Conservation (phyloP, 2,888 invertebrate species). For the Drosophila pseudotalamancana region DNA sequence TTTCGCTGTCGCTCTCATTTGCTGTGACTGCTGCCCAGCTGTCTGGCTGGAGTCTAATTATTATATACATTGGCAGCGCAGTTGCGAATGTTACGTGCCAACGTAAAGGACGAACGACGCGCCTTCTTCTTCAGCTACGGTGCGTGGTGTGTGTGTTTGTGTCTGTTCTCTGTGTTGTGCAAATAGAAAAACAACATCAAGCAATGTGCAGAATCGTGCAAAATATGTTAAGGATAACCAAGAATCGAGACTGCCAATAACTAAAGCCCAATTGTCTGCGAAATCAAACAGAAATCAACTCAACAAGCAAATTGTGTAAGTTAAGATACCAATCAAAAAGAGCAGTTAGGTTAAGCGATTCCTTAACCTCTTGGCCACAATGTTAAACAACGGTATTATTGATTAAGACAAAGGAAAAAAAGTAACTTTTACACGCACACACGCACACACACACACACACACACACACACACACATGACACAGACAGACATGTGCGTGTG, state of each 20-base stretch:
- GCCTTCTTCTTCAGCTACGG: conserved; percentile 21
- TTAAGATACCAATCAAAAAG: conserved; percentile 15
- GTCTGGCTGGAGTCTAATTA: conserved; percentile 56
- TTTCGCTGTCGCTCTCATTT: conserved; percentile 10
- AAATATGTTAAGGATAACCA: conserved; percentile 21
- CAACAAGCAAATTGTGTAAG: conserved; percentile 34
- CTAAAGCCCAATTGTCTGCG: neutral
- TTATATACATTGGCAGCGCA: conserved; percentile 66
- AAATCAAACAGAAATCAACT: conserved; percentile 1
- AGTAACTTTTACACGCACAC: conserved; percentile 19
- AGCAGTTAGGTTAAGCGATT: conserved; percentile 4
- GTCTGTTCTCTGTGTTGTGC: conserved; percentile 30
- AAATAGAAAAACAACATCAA: conserved; percentile 45
- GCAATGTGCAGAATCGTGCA: conserved; percentile 42
- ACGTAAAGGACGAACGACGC: conserved; percentile 63
- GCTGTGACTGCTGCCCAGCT: conserved; percentile 51
- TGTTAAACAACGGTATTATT: conserved; percentile 48
- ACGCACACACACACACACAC: conserved; percentile 23
- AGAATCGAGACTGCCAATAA: conserved; percentile 20
- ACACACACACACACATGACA: conserved; percentile 30
- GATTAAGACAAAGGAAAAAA: conserved; percentile 55
- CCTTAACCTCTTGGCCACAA: conserved; percentile 24
- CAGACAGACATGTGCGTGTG: conserved; percentile 54
- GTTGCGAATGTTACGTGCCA: conserved; percentile 76
- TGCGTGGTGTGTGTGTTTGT: conserved; percentile 13